These are phyloP conservation scores for Ivindomyrus marchei DNA, from an alignment of 2,113 vertebrate genomes.

Conservation along the genomic window DNA sequence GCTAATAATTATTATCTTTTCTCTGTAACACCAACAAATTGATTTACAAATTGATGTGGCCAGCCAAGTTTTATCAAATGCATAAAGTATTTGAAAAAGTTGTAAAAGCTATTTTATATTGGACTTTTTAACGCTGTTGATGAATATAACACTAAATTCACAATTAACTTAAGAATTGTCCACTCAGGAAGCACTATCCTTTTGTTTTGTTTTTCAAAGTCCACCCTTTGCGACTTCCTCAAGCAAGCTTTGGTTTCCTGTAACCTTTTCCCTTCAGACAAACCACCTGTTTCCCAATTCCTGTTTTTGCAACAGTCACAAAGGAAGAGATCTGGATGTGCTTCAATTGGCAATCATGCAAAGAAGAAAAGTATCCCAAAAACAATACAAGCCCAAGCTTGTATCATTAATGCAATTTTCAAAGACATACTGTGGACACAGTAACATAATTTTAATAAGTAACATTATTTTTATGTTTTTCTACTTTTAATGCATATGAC, in stretches of 20 bases:
- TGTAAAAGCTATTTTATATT: background rate
- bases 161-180: background rate
- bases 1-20: background rate
- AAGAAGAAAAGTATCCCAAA: background rate
- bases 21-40: background rate
- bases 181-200: background rate
- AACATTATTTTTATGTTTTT: background rate
- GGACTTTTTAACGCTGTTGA: background rate
- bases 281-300: slow-evolving; percentile 64
- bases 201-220: slow-evolving; percentile 13
- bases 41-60: background rate
- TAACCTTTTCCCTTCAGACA: slow-evolving; percentile 47
- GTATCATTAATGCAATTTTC: background rate
- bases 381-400: background rate
- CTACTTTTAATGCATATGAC: background rate
- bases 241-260: slow-evolving; percentile 42
- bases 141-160: background rate
- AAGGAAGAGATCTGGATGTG: slow-evolving; percentile 44
- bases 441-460: background rate
- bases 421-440: background rate
- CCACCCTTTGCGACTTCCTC: slow-evolving; percentile 40
- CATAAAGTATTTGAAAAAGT: background rate
- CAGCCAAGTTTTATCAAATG: background rate
- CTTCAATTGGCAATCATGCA: background rate
- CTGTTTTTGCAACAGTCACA: slow-evolving; percentile 50